Percentiles rank a stretch among this genome's conserved stretches.
phyloP scores from a whole-genome alignment of 2,888 invertebrate species.

The Pseudococcus longispinus region DNA sequence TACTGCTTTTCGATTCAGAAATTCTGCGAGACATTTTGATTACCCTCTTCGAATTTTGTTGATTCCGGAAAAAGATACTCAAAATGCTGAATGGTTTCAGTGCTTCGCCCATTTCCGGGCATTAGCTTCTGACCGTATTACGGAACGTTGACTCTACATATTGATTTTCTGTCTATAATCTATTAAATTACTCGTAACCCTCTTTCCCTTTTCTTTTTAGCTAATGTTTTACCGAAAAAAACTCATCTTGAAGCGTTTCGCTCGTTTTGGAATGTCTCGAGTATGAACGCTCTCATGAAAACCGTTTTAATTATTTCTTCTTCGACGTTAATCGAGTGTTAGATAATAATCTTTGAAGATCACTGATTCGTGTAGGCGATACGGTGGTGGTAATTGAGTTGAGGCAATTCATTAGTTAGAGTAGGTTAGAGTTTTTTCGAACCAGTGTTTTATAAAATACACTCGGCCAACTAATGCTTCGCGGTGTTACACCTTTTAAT shows the following conservation, averaged over 20 bases:
- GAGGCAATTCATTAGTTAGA: neutral
- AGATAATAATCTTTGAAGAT: conserved; percentile 25
- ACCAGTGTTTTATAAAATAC: conserved; percentile 2
- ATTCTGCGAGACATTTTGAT: too few relatives aligned
- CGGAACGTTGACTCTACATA: neutral
- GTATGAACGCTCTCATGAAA: neutral
- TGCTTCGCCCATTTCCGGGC: conserved; percentile 21
- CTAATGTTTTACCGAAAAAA: neutral
- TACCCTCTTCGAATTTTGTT: neutral
- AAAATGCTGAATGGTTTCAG: neutral
- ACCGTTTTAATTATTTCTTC: neutral
- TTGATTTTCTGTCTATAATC: neutral
- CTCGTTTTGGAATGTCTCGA: too few relatives aligned
- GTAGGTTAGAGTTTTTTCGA: neutral
- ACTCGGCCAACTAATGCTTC: neutral
- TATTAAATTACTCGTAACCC: neutral
- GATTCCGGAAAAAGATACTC: neutral
- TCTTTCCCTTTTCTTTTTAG: neutral
- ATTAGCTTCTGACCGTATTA: conserved; percentile 2
- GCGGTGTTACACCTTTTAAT: conserved; percentile 1
- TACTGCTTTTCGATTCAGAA: too few relatives aligned
- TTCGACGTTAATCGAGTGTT: neutral
- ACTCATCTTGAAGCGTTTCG: neutral
- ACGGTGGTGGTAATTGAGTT: neutral
- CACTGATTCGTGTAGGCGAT: conserved; percentile 28